Conservation (phyloP, 2,888 invertebrate genomes). For the Agapetus fuscipes region DNA sequence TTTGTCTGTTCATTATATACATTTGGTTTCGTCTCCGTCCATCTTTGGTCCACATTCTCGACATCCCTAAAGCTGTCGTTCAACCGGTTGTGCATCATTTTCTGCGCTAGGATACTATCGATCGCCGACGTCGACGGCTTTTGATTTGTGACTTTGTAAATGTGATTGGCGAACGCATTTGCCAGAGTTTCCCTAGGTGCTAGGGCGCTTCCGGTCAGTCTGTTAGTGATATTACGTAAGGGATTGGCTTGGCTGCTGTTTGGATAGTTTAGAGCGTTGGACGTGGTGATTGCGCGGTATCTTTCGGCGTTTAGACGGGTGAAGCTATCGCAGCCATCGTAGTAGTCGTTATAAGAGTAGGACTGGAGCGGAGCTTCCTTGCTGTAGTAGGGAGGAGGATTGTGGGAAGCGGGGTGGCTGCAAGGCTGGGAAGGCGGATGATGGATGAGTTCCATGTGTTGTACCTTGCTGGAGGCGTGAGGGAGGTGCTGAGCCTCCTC, state of each 20-base stretch:
- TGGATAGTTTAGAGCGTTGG: conserved; percentile 24
- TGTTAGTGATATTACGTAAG: conserved; percentile 19
- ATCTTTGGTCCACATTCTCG: too few relatives aligned
- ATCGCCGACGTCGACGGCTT: conserved; percentile 41
- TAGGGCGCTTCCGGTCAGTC: conserved; percentile 20
- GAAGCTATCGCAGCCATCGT: conserved; percentile 25
- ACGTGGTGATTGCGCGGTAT: conserved; percentile 32
- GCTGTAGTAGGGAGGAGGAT: conserved; percentile 9
- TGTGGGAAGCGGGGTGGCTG: too few relatives aligned
- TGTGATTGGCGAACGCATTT: conserved; percentile 39
- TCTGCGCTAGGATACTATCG: conserved; percentile 41
- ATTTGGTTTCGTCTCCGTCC: too few relatives aligned
- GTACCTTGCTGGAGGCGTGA: conserved; percentile 33
- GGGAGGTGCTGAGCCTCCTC: conserved; percentile 1
- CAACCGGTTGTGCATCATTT: conserved; percentile 21
- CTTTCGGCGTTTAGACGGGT: conserved; percentile 40
- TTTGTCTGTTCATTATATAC: too few relatives aligned
- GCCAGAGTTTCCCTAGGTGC: conserved; percentile 41
- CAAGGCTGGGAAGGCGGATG: conserved; percentile 34
- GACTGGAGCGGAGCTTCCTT: conserved; percentile 1
- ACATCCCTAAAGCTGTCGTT: too few relatives aligned
- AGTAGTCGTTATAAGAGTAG: not conserved
- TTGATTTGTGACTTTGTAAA: conserved; percentile 45
- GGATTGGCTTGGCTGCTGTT: too few relatives aligned
- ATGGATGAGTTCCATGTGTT: conserved; percentile 42